phyloP scores from a whole-genome alignment of 1,140 invertebrate genomes.

The Rhizoglyphus robini region DNA sequence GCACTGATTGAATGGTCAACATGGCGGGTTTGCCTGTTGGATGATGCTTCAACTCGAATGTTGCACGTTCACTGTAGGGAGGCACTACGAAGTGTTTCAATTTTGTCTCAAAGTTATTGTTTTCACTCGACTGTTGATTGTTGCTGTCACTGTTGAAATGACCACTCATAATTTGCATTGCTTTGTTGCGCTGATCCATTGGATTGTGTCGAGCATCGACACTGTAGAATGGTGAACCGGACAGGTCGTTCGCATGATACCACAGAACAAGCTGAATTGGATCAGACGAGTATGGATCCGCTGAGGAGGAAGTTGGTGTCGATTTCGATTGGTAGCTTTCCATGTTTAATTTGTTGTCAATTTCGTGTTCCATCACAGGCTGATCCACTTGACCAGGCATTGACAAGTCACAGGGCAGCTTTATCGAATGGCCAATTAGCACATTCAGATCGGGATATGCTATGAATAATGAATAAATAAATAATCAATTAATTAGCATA shows the following conservation, averaged over 20 bases:
- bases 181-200: background rate
- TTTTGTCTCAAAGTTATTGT: background rate
- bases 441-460: slow-evolving; percentile 15
- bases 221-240: slow-evolving; percentile 57
- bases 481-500: background rate
- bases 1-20: slow-evolving; percentile 24
- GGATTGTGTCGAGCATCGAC: slow-evolving; percentile 22
- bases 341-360: background rate
- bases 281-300: background rate
- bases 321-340: background rate
- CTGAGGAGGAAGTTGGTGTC: background rate
- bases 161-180: too few species aligned
- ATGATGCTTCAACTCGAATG: slow-evolving; percentile 22
- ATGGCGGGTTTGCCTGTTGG: slow-evolving; percentile 13
- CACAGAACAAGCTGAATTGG: slow-evolving; percentile 48
- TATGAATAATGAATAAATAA: too few species aligned
- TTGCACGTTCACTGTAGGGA: slow-evolving; percentile 21
- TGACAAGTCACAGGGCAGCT: background rate
- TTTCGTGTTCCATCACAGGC: slow-evolving; percentile 4
- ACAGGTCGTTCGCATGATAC: slow-evolving; percentile 55
- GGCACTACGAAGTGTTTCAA: slow-evolving; percentile 25
- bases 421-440: background rate
- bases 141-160: background rate
- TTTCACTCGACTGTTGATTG: background rate
- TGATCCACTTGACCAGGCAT: background rate